Conservation (phyloP, 2,888 invertebrate species). For the Nymphalis polychloros region DNA sequence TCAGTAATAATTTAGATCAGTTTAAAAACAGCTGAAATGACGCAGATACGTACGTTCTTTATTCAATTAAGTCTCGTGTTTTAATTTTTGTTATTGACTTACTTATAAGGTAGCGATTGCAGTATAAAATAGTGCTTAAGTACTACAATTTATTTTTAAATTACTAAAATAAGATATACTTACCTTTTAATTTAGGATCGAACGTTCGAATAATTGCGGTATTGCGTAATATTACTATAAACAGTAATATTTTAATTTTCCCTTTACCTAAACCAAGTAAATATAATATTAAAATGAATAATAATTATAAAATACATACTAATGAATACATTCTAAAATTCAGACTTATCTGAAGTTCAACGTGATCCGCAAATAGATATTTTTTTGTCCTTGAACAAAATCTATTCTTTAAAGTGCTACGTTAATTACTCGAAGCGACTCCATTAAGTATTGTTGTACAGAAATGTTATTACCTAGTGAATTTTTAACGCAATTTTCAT, state of each 20-base stretch:
- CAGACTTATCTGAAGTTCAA: neutral
- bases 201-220: too few relatives aligned
- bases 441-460: constrained; percentile 10
- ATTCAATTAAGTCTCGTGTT: constrained; percentile 8
- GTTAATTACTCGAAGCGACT: constrained; percentile 28
- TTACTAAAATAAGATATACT: too few relatives aligned
- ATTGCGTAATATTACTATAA: too few relatives aligned
- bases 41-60: constrained; percentile 1
- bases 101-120: neutral
- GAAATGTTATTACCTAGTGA: neutral
- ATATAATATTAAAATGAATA: too few relatives aligned
- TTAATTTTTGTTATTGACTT: neutral
- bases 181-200: too few relatives aligned
- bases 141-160: neutral
- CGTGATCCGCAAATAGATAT: constrained; percentile 27
- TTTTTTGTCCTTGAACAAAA: constrained; percentile 37
- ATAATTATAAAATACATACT: too few relatives aligned
- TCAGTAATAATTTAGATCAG: neutral
- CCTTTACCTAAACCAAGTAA: too few relatives aligned
- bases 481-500: neutral
- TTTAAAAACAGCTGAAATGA: neutral
- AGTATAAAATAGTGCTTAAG: neutral
- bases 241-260: too few relatives aligned
- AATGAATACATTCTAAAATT: too few relatives aligned
- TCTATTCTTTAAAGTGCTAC: constrained; percentile 26